Percentiles rank a stretch among this genome's conserved stretches.
Conservation (phyloP, 2,888 invertebrate species). For the Chaetoderma sp. region DNA sequence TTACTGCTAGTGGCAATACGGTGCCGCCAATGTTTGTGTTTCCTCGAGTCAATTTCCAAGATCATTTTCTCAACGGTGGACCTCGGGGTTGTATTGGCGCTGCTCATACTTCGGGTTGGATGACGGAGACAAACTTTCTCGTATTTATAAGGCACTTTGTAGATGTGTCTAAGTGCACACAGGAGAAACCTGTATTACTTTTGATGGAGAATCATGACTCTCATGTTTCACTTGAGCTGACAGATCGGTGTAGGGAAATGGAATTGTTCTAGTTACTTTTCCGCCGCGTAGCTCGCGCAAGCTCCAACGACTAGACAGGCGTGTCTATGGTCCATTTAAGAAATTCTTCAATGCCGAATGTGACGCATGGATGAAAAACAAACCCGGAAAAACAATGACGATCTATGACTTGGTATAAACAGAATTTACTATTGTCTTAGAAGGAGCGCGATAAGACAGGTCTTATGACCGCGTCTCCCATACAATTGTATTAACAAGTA, state of each 20-base stretch:
- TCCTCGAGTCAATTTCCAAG: constrained; percentile 17
- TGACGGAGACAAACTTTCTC: constrained; percentile 24
- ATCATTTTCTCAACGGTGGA: constrained; percentile 18
- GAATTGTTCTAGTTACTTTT: constrained; percentile 26
- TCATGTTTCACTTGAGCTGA: constrained; percentile 18
- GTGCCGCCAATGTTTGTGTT: constrained; percentile 32
- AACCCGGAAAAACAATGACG: constrained; percentile 58
- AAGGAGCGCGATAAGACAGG: no score
- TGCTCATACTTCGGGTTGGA: constrained; percentile 24
- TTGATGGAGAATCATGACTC: background rate
- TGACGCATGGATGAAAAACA: constrained; percentile 54
- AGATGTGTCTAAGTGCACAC: background rate
- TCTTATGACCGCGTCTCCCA: no score
- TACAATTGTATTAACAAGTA: no score
- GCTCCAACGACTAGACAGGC: constrained; percentile 32
- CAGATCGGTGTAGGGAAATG: constrained; percentile 22
- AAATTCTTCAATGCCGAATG: constrained; percentile 49
- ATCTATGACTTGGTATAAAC: no score
- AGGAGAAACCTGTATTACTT: background rate
- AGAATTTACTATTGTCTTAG: no score
- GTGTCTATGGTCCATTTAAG: constrained; percentile 57
- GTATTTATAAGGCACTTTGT: constrained; percentile 28
- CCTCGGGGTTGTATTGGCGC: constrained; percentile 23
- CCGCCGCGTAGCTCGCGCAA: constrained; percentile 30
- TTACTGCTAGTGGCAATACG: constrained; percentile 20